Conservation (phyloP, 2,797 vertebrate genomes). For the Acestrorhynchus altus region DNA sequence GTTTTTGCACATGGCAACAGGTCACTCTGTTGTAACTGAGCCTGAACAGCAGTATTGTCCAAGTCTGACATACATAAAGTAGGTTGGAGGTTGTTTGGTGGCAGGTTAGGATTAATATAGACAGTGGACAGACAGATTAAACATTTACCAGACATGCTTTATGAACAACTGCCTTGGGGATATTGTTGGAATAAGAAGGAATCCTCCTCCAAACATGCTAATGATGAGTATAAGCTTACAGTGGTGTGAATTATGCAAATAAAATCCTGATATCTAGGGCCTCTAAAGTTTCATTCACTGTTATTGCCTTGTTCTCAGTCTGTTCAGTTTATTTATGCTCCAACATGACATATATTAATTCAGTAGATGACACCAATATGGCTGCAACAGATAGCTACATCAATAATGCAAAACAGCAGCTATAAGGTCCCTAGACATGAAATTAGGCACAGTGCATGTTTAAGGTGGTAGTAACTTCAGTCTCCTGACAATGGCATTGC, state of each 20-base stretch:
- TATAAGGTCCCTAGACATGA: no score
- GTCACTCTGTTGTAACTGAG: conserved; percentile 1
- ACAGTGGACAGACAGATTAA: conserved; percentile 7
- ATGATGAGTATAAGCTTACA: background rate
- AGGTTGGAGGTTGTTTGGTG: background rate
- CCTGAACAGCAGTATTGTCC: conserved; percentile 6
- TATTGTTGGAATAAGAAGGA: background rate
- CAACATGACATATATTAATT: background rate
- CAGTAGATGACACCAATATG: background rate
- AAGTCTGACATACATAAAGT: background rate
- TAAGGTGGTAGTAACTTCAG: no score
- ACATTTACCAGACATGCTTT: conserved; percentile 8
- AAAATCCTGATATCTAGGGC: background rate
- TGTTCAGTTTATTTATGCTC: background rate
- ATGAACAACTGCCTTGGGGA: background rate
- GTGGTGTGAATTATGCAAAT: background rate
- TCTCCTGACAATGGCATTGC: no score
- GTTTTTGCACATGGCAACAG: background rate
- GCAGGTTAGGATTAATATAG: conserved; percentile 1
- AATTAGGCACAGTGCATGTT: no score
- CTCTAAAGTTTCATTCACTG: background rate
- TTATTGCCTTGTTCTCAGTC: background rate
- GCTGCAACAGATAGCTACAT: background rate
- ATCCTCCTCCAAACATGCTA: background rate
- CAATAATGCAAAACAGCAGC: background rate